A percentile compares a stretch with the other conserved stretches of the same genome.
phyloP scores from a whole-genome alignment of 2,888 invertebrate species.

The Agrotis clavis region DNA sequence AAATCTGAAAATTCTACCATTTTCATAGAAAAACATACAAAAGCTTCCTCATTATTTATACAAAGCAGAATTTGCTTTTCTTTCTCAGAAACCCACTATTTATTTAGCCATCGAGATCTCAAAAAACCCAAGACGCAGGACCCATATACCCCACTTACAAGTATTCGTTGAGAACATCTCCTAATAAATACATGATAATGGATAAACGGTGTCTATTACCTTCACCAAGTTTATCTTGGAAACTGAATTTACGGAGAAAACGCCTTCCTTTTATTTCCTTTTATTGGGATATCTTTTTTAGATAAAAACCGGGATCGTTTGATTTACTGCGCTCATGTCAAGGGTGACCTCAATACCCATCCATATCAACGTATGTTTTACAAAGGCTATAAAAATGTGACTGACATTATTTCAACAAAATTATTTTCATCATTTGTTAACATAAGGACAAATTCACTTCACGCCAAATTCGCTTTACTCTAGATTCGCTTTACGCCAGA shows the following conservation, averaged over 20 bases:
- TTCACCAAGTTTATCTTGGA: conserved; percentile 74
- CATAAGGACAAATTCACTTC: too few species aligned
- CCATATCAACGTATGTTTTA: conserved; percentile 30
- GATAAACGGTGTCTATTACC: conserved; percentile 80
- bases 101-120: conserved; percentile 22
- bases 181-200: conserved; percentile 82
- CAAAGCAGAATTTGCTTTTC: conserved; percentile 2
- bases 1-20: neutral
- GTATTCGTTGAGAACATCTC: conserved; percentile 54
- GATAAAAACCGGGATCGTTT: conserved; percentile 73
- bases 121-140: conserved; percentile 13
- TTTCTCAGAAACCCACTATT: conserved; percentile 8
- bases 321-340: conserved; percentile 74
- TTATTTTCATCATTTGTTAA: neutral
- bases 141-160: conserved; percentile 24
- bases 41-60: conserved; percentile 4
- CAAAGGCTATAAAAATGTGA: conserved; percentile 8
- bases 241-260: conserved; percentile 74
- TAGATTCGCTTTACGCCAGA: too few species aligned
- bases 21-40: neutral
- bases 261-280: conserved; percentile 72
- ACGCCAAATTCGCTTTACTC: too few species aligned
- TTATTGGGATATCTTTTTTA: conserved; percentile 74
- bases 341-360: conserved; percentile 64
- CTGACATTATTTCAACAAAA: neutral